Evolutionary conservation across 2,113 vertebrate genomes (phyloP), one percentile per base, ranked within the genome.

Genomic region (Lonchura striata): DNA sequence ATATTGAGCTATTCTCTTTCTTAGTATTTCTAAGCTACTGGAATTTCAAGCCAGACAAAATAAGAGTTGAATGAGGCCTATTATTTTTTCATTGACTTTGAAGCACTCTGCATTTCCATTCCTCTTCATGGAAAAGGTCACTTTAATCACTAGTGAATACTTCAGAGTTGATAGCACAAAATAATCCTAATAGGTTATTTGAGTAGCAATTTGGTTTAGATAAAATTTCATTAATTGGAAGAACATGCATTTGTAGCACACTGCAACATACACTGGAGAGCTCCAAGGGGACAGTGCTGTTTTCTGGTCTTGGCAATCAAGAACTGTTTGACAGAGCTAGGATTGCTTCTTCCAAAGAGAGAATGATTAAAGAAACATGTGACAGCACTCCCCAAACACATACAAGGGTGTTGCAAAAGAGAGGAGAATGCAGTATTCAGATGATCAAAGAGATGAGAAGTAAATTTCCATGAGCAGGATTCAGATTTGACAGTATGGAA

Each of bases 91-190:
- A 63, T 37, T 95, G 92, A 86, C 82, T 90, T 91, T 77, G 66
- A 91, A 94, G 71, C 22, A 47, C 31, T 46, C 79, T 83, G 64
- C 18, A 75, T 90, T 90, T 91, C n/a, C 30, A 69, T 78, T 86
- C 27, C 39, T 90, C 64, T 80, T 74, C 47, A 21, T 66, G 59
- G 54, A 93, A 97, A 96, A 96, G 92, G 92, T 95, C 88, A 96
- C 68, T 95, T 93, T 90, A 96, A 94, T 95, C 94, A 96, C 79
- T 30, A 54, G 31, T 60, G 87, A 90, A 82, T 70, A 74, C 90
- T 95, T 90, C 82, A 90, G 79, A 86, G 37, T 50, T 94, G 89
- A 90, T 90, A 86, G 78, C 59, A 95, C 59, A 94, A 93, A 92
- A 91, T 91, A 69, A 82, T 79, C 87, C 86, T 82, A 77, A 86